Conservation (phyloP, 23 tunicate species). For the Botrylloides violaceus region DNA sequence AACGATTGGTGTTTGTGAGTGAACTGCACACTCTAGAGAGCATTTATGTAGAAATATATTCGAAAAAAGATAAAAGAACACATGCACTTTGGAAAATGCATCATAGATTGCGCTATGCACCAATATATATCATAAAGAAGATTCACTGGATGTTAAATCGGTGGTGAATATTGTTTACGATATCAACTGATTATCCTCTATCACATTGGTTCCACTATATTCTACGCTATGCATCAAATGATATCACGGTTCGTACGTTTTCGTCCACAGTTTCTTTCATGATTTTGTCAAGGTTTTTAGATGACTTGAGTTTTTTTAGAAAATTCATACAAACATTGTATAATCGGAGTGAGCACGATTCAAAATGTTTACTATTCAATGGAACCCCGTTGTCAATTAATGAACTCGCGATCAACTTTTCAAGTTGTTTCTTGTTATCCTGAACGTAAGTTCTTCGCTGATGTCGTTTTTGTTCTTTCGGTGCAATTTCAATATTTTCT, state of each 20-base stretch:
- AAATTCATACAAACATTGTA: slow-evolving; percentile 65
- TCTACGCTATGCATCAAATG: slow-evolving; percentile 18
- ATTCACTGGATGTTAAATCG: too few relatives aligned
- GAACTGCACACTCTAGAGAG: too few relatives aligned
- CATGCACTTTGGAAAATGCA: too few relatives aligned
- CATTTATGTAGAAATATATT: too few relatives aligned
- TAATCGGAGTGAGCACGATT: slow-evolving; percentile 35
- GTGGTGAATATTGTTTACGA: too few relatives aligned
- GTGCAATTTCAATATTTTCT: not conserved
- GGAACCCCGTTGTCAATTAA: slow-evolving; percentile 21
- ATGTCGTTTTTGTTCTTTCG: slow-evolving; percentile 7
- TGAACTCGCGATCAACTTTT: slow-evolving; percentile 21
- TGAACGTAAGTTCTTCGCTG: slow-evolving; percentile 15
- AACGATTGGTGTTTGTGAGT: too few relatives aligned
- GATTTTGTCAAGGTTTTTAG: slow-evolving; percentile 42
- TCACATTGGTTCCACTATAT: too few relatives aligned
- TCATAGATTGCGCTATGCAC: too few relatives aligned
- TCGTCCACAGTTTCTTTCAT: slow-evolving; percentile 55
- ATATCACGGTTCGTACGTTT: slow-evolving; percentile 40
- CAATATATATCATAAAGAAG: too few relatives aligned
- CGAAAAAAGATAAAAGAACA: too few relatives aligned
- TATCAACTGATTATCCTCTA: too few relatives aligned
- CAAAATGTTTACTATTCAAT: slow-evolving; percentile 18
- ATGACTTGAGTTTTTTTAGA: slow-evolving; percentile 52
- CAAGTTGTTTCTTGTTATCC: slow-evolving; percentile 50